These are phyloP conservation scores for Mellivora capensis DNA, from an alignment of 2,113 vertebrate genomes.

Conservation along the genomic window DNA sequence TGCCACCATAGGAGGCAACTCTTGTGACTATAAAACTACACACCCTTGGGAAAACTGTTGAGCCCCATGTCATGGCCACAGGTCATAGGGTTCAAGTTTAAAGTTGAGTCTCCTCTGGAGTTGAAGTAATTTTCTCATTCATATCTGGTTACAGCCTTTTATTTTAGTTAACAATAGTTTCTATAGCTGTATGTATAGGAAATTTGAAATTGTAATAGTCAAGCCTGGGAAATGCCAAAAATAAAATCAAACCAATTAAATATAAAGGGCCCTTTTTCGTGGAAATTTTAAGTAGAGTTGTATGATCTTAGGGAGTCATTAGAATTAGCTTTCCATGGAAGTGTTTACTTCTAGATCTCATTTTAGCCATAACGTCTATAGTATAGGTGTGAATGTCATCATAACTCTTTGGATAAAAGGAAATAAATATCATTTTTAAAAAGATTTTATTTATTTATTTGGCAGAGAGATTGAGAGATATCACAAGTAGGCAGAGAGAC, in stretches of 20 bases:
- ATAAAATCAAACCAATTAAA: background rate
- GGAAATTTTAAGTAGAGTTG: background rate
- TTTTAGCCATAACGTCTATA: background rate
- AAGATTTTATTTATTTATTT: no score
- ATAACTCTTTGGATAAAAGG: slow-evolving; percentile 4
- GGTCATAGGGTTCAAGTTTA: background rate
- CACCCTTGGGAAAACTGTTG: background rate
- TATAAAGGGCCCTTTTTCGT: background rate
- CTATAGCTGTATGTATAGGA: background rate
- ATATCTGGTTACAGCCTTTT: background rate
- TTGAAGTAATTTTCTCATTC: background rate
- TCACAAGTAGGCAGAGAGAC: no score
- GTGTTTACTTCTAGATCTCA: background rate
- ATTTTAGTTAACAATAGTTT: background rate
- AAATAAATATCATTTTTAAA: background rate
- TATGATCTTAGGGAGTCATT: background rate
- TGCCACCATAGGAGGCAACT: background rate
- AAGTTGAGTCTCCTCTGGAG: background rate
- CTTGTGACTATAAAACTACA: background rate
- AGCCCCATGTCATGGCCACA: background rate
- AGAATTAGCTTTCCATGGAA: slow-evolving; percentile 19
- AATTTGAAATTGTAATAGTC: slow-evolving; percentile 30
- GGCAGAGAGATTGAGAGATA: no score
- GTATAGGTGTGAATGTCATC: background rate
- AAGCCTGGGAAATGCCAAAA: background rate